Conservation (phyloP, 2,797 vertebrate genomes). For the Hyperoplus lanceolatus region DNA sequence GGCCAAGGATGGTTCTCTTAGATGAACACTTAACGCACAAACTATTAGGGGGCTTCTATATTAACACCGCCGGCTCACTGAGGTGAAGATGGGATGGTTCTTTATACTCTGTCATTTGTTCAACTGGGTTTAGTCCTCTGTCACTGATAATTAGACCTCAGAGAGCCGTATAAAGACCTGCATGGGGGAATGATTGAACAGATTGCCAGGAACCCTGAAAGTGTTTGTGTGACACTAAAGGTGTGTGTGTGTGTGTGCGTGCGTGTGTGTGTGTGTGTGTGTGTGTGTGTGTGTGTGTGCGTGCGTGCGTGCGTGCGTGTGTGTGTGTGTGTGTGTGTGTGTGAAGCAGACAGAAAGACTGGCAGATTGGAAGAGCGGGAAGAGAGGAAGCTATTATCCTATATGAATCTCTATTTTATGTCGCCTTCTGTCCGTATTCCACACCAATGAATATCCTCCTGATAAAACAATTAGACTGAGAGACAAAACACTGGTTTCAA, state of each 20-base stretch:
- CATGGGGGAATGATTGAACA: slow-evolving; percentile 67
- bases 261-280: slow-evolving; percentile 5
- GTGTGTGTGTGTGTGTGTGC: slow-evolving; percentile 5
- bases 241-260: slow-evolving; percentile 2
- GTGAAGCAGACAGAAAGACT: slow-evolving; percentile 32
- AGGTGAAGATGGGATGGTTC: slow-evolving; percentile 50
- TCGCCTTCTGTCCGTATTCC: slow-evolving; percentile 68
- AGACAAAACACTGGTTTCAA: slow-evolving; percentile 69
- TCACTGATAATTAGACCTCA: slow-evolving; percentile 77
- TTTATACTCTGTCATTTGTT: slow-evolving; percentile 66
- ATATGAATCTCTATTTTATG: slow-evolving; percentile 49
- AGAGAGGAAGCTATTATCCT: slow-evolving; percentile 64
- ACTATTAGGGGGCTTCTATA: slow-evolving; percentile 67
- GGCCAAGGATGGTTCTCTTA: slow-evolving; percentile 45
- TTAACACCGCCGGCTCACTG: slow-evolving; percentile 55
- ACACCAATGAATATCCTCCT: slow-evolving; percentile 66
- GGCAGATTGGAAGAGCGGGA: slow-evolving; percentile 46
- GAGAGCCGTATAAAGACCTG: slow-evolving; percentile 69
- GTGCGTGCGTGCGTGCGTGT: slow-evolving; percentile 51
- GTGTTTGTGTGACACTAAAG: slow-evolving; percentile 59
- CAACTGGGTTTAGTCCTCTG: slow-evolving; percentile 65
- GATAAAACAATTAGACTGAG: slow-evolving; percentile 75
- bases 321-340: slow-evolving; percentile 11
- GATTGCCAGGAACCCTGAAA: slow-evolving; percentile 64
- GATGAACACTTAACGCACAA: slow-evolving; percentile 61